These are phyloP conservation scores for Bruchidius siliquastri DNA, from an alignment of 2,888 invertebrate genomes.

Conservation along the genomic window DNA sequence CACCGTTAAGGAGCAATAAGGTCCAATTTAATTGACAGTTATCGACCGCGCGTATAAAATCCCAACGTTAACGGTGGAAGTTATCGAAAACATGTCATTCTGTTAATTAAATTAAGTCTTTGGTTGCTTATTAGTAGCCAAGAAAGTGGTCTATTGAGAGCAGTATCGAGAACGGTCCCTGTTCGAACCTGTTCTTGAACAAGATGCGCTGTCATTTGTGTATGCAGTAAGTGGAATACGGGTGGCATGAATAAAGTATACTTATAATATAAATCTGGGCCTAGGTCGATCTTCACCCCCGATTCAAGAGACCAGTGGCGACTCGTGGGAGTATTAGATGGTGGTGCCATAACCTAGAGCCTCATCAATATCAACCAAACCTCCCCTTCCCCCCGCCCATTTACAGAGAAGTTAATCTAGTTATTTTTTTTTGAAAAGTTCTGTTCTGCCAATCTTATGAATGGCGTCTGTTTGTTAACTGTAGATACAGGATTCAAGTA, in stretches of 20 bases:
- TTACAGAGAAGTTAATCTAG: no score
- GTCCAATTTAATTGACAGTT: neutral
- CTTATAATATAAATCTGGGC: no score
- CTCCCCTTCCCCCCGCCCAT: no score
- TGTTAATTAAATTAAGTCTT: neutral
- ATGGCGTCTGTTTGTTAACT: no score
- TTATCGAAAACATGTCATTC: neutral
- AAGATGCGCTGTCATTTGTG: neutral
- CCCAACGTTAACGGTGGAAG: neutral
- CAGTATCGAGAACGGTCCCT: neutral
- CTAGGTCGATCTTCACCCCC: no score
- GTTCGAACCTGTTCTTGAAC: neutral
- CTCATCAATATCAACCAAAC: no score
- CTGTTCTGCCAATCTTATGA: no score
- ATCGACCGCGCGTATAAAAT: neutral
- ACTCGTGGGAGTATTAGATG: no score
- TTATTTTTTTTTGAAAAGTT: no score
- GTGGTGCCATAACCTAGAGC: no score
- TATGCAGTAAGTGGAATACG: neutral
- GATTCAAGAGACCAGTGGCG: no score
- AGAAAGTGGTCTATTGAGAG: neutral
- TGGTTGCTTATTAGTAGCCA: neutral
- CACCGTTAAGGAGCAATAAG: neutral
- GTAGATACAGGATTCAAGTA: no score
- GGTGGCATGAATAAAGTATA: neutral